Conservation (phyloP, 2,113 vertebrate species). For the Sceloporus undulatus region DNA sequence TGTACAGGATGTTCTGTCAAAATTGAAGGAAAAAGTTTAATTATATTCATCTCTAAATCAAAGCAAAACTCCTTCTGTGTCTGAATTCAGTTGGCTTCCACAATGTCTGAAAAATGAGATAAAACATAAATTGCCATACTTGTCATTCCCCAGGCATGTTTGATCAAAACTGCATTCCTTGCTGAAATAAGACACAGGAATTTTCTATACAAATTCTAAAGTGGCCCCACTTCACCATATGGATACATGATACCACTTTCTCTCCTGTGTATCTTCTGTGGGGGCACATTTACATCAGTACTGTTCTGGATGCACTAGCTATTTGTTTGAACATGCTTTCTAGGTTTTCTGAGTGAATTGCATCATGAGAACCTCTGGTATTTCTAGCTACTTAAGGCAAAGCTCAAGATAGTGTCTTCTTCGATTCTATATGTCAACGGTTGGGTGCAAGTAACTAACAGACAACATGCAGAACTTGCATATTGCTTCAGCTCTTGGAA, state of each 20-base stretch:
- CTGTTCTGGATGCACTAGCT: too few relatives aligned
- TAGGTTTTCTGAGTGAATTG: too few relatives aligned
- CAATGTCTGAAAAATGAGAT: neutral
- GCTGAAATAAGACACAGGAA: neutral
- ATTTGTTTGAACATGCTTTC: too few relatives aligned
- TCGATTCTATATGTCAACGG: too few relatives aligned
- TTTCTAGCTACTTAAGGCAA: too few relatives aligned
- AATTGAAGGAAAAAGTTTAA: conserved; percentile 27
- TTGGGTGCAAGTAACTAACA: too few relatives aligned
- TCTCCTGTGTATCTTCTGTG: neutral
- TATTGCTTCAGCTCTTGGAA: too few relatives aligned
- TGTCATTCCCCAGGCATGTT: neutral
- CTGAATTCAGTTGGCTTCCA: neutral
- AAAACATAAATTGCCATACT: conserved; percentile 15
- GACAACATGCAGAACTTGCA: too few relatives aligned
- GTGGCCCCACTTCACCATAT: neutral
- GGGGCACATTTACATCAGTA: neutral
- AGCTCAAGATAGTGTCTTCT: too few relatives aligned
- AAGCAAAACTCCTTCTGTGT: conserved; percentile 22
- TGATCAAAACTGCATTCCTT: neutral
- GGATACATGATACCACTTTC: neutral
- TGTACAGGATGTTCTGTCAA: conserved; percentile 42
- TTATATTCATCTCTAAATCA: conserved; percentile 36
- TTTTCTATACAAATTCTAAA: neutral
- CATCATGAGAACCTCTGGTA: too few relatives aligned